A percentile compares a stretch with the other conserved stretches of the same genome.
Conservation (phyloP, 2,888 invertebrate genomes). For the Carabus problematicus region DNA sequence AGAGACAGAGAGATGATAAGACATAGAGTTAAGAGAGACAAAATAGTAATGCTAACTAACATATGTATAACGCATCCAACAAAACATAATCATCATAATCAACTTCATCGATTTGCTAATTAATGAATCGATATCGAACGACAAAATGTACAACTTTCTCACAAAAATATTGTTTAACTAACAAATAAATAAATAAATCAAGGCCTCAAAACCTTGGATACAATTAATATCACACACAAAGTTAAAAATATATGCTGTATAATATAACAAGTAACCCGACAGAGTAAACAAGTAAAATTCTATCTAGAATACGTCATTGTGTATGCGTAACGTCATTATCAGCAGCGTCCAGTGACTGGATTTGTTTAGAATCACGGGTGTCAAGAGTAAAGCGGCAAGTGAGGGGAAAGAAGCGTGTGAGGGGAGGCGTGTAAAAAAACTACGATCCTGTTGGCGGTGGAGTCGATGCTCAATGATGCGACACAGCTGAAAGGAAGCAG, state of each 20-base stretch:
- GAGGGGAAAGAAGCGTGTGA: too few relatives aligned
- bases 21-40: slow-evolving; percentile 13
- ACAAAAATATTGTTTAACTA: slow-evolving; percentile 37
- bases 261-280: slow-evolving; percentile 21
- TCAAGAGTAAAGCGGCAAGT: too few relatives aligned
- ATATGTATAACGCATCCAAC: slow-evolving; percentile 39
- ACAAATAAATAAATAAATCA: slow-evolving; percentile 41
- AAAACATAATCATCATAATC: slow-evolving; percentile 27
- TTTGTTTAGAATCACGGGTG: too few relatives aligned
- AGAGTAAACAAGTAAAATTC: not conserved
- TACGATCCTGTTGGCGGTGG: too few relatives aligned
- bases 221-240: slow-evolving; percentile 43
- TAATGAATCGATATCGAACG: slow-evolving; percentile 2
- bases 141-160: slow-evolving; percentile 39
- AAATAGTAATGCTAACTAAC: slow-evolving; percentile 6
- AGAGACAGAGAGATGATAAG: slow-evolving; percentile 2
- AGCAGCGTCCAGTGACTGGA: too few relatives aligned
- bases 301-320: too few relatives aligned
- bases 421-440: too few relatives aligned
- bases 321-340: too few relatives aligned
- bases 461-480: too few relatives aligned
- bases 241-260: slow-evolving; percentile 40
- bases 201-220: slow-evolving; percentile 39
- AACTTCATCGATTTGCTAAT: slow-evolving; percentile 29
- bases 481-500: too few relatives aligned